Conservation (phyloP, 2,113 vertebrate genomes). For the Ciconia stormi region DNA sequence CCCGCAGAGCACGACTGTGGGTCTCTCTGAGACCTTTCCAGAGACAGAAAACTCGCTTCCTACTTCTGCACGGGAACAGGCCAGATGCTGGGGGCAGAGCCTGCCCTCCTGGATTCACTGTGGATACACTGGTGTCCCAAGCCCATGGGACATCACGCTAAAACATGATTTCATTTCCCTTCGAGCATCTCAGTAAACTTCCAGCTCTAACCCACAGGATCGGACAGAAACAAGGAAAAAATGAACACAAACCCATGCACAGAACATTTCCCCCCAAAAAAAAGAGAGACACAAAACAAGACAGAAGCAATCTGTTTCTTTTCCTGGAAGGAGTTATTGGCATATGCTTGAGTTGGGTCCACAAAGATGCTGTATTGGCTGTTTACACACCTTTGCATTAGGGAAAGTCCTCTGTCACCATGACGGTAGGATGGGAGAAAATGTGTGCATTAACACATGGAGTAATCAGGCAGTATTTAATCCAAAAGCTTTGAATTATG, state of each 20-base stretch:
- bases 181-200: background rate
- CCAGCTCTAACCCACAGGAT: background rate
- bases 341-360: background rate
- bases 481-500: background rate
- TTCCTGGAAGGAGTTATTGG: background rate
- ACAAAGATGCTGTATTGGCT: background rate
- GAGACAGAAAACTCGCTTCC: background rate
- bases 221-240: background rate
- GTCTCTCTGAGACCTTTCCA: background rate
- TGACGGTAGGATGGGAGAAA: background rate
- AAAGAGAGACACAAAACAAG: background rate
- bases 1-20: background rate
- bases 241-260: background rate
- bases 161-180: background rate
- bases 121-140: fast-evolving
- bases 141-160: background rate
- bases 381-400: background rate
- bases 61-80: background rate
- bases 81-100: background rate
- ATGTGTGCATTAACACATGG: background rate
- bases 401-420: background rate
- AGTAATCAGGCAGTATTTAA: background rate
- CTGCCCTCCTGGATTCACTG: background rate
- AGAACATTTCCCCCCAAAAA: background rate
- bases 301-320: background rate